These are phyloP conservation scores for Oryzias dopingdopingensis DNA, from an alignment of 2,797 vertebrate genomes.

Conservation along the genomic window DNA sequence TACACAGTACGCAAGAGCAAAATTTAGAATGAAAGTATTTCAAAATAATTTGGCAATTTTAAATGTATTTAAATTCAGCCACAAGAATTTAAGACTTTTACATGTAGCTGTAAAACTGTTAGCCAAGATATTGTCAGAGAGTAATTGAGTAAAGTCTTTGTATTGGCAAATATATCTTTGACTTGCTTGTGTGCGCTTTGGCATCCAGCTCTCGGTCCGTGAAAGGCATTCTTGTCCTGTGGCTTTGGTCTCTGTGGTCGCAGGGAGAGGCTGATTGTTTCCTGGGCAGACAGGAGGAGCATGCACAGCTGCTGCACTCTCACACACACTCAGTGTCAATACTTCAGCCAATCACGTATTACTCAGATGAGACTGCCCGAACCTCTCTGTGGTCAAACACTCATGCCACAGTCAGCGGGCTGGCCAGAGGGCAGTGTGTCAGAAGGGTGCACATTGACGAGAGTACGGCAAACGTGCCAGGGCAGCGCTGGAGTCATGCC, in stretches of 20 bases:
- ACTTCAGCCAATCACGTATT: conserved; percentile 8
- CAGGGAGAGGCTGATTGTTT: conserved; percentile 60
- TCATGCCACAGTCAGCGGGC: conserved; percentile 58
- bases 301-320: conserved; percentile 57
- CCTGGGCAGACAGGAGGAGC: conserved; percentile 49
- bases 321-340: conserved; percentile 26
- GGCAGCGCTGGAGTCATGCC: conserved; percentile 64
- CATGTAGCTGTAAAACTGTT: not conserved
- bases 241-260: conserved; percentile 78
- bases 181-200: conserved; percentile 38
- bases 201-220: conserved; percentile 46
- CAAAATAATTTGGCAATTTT: no score
- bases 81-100: no score
- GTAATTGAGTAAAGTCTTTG: conserved; percentile 16
- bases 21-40: no score
- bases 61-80: no score
- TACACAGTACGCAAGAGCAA: no score
- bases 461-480: conserved; percentile 45
- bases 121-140: conserved; percentile 3
- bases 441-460: conserved; percentile 59
- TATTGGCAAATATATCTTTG: conserved; percentile 15
- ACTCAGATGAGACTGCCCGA: conserved; percentile 34
- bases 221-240: conserved; percentile 79
- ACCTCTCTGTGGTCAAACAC: conserved; percentile 31
- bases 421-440: conserved; percentile 76